Evolutionary conservation across 2,113 vertebrate genomes (phyloP).

Genomic region (Lontra canadensis): DNA sequence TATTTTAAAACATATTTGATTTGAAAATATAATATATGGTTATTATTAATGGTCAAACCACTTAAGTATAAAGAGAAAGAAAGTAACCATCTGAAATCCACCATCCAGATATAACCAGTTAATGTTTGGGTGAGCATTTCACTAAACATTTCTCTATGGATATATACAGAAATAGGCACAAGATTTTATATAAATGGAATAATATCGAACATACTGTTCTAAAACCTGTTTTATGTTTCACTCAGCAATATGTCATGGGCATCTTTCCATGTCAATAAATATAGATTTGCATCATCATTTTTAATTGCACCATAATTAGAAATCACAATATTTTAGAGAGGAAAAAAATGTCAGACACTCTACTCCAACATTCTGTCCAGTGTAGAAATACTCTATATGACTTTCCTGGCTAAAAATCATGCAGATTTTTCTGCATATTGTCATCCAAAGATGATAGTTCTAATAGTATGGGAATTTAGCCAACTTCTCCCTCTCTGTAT

Average conservation of each 20-base stretch:
- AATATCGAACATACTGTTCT: slow-evolving; percentile 65
- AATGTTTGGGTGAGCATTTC: slow-evolving; percentile 22
- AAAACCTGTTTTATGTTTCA: slow-evolving; percentile 70
- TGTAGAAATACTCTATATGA: background rate
- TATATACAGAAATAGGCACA: slow-evolving; percentile 42
- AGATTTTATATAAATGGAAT: slow-evolving; percentile 64
- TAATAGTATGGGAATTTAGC: background rate
- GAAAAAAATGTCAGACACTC: slow-evolving; percentile 22
- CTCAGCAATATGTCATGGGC: slow-evolving; percentile 71
- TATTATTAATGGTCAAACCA: slow-evolving; percentile 6
- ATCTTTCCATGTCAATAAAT: slow-evolving; percentile 72
- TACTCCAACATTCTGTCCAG: background rate
- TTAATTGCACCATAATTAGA: slow-evolving; percentile 72
- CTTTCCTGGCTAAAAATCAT: background rate
- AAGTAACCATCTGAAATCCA: slow-evolving; percentile 15
- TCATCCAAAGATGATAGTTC: background rate
- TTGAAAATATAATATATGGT: background rate
- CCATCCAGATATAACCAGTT: background rate
- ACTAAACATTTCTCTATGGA: slow-evolving; percentile 42
- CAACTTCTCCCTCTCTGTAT: background rate
- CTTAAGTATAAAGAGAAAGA: background rate
- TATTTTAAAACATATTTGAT: slow-evolving; percentile 2
- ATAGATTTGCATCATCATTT: slow-evolving; percentile 70
- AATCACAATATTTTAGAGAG: slow-evolving; percentile 59
- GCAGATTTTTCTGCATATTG: background rate